Percentiles rank a stretch among this genome's conserved stretches.
phyloP scores from a whole-genome alignment of 2,888 invertebrate species.

The Abrostola tripartita region DNA sequence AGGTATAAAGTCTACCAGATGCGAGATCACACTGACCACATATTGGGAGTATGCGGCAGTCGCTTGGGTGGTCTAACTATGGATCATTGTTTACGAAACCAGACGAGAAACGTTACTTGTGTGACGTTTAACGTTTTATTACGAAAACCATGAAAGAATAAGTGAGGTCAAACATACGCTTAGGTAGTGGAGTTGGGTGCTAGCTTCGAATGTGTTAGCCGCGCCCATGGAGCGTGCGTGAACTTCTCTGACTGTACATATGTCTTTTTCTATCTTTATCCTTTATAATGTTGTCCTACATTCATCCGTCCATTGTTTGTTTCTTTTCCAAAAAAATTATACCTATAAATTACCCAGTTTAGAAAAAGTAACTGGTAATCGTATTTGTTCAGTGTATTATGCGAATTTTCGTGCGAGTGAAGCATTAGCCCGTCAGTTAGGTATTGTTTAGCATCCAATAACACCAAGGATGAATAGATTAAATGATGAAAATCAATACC shows the following conservation, averaged over 20 bases:
- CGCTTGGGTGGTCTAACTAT: constrained; percentile 75
- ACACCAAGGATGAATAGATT: constrained; percentile 30
- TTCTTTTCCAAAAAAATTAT: not conserved
- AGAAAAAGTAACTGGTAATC: no score
- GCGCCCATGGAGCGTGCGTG: constrained; percentile 20
- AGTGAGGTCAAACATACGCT: constrained; percentile 32
- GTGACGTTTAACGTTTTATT: constrained; percentile 58
- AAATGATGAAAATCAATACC: constrained; percentile 30
- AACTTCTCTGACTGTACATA: constrained; percentile 21
- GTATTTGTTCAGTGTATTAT: no score
- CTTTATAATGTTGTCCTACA: not conserved
- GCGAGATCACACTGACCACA: constrained; percentile 71
- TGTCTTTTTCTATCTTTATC: constrained; percentile 4
- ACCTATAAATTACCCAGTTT: not conserved
- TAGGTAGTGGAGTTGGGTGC: constrained; percentile 33
- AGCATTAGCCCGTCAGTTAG: no score
- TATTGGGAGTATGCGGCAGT: constrained; percentile 65
- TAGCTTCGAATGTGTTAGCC: constrained; percentile 31
- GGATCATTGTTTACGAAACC: constrained; percentile 67
- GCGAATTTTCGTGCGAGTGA: no score
- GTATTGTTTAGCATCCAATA: constrained; percentile 28
- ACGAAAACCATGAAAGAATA: constrained; percentile 54
- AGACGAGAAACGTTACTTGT: constrained; percentile 53
- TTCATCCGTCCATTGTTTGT: not conserved
- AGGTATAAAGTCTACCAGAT: constrained; percentile 80